phyloP scores from a whole-genome alignment of 53 echinoderm and acorn worm species.

The Echinarachnius parma region DNA sequence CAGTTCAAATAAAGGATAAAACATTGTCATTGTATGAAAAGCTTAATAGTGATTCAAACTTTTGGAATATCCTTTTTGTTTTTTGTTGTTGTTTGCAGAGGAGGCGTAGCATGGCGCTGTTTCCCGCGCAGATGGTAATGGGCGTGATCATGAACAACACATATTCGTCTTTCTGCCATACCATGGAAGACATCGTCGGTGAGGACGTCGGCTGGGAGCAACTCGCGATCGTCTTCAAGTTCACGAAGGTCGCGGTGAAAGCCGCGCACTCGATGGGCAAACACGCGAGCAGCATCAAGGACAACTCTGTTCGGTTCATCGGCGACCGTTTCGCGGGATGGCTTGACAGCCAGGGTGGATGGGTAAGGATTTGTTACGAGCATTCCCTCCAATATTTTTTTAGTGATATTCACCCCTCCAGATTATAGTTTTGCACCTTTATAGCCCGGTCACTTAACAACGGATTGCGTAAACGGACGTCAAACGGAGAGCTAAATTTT shows the following conservation, averaged over 20 bases:
- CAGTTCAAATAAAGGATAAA: too few relatives aligned
- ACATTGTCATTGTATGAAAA: too few relatives aligned
- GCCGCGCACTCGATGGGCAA: slow-evolving; percentile 71
- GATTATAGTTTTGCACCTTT: too few relatives aligned
- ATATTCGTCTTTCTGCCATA: slow-evolving; percentile 75
- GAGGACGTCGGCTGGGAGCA: slow-evolving; percentile 80
- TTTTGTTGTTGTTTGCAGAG: too few relatives aligned
- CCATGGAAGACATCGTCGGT: slow-evolving; percentile 83
- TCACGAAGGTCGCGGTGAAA: slow-evolving; percentile 93
- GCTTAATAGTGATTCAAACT: too few relatives aligned
- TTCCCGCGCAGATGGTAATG: slow-evolving; percentile 38
- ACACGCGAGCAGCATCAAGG: slow-evolving; percentile 74
- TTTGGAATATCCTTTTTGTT: too few relatives aligned
- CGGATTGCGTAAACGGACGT: too few relatives aligned
- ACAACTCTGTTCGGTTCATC: slow-evolving; percentile 90
- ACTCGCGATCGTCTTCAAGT: slow-evolving; percentile 92
- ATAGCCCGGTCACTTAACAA: too few relatives aligned
- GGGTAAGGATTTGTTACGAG: too few relatives aligned
- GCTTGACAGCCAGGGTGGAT: slow-evolving; percentile 98
- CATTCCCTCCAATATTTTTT: too few relatives aligned
- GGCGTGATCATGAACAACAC: slow-evolving; percentile 73
- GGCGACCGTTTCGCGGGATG: slow-evolving; percentile 86
- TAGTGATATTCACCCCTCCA: too few relatives aligned
- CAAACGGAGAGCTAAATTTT: too few relatives aligned
- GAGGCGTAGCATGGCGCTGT: slow-evolving; percentile 6